These are phyloP conservation scores for Triplophysa tibetana DNA, from an alignment of 2,113 vertebrate genomes.

Conservation along the genomic window DNA sequence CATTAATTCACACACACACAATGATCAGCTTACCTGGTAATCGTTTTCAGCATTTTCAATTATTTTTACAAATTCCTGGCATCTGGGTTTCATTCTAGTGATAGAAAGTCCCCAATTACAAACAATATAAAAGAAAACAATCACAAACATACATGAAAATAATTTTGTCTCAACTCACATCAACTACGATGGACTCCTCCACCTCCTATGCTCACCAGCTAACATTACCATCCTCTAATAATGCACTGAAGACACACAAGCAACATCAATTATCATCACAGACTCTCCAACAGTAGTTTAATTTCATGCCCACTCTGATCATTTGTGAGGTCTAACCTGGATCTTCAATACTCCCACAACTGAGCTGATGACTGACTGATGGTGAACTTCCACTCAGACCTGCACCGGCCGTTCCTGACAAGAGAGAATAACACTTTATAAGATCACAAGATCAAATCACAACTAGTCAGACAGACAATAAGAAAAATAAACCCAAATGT, in stretches of 20 bases:
- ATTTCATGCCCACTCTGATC: not conserved
- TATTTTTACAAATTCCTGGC: conserved; percentile 94
- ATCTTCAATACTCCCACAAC: conserved; percentile 98
- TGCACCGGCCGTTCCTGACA: conserved; percentile 94
- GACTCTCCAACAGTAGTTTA: not conserved
- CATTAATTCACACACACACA: conserved; percentile 16
- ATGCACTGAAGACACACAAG: conserved; percentile 79
- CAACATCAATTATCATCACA: not conserved
- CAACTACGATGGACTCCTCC: conserved; percentile 89
- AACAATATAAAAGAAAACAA: not conserved
- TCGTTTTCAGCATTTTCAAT: conserved; percentile 97
- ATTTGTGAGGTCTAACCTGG: conserved; percentile 77
- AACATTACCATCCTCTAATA: conserved; percentile 99
- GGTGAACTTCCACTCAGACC: conserved; percentile 99
- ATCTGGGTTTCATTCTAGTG: conserved; percentile 87
- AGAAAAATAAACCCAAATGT: not conserved
- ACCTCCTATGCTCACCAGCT: conserved; percentile 98
- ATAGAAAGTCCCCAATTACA: conserved; percentile 35
- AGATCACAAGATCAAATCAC: not conserved
- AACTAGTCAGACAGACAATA: not conserved
- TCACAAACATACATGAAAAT: not conserved
- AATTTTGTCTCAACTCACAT: conserved; percentile 78
- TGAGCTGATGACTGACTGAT: conserved; percentile 91
- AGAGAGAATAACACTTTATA: not conserved
- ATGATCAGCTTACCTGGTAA: conserved; percentile 83